phyloP scores from a whole-genome alignment of 2,888 invertebrate genomes.

The Hyposoter didymator region DNA sequence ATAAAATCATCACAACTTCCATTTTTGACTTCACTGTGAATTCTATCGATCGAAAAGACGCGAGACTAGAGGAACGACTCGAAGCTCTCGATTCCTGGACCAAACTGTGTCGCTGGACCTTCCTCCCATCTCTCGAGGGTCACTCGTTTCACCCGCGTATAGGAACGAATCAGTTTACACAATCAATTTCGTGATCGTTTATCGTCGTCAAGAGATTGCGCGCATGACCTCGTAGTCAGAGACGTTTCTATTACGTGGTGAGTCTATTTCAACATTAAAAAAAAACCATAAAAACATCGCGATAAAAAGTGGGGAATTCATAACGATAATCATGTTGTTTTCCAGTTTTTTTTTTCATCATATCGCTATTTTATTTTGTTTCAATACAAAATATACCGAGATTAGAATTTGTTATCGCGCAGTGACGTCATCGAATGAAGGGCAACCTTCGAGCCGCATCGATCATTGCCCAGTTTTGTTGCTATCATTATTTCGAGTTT shows the following conservation, averaged over 20 bases:
- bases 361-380: not conserved
- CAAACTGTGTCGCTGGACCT: not conserved
- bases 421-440: not conserved
- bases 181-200: not conserved
- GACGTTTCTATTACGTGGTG: no score
- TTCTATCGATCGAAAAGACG: not conserved
- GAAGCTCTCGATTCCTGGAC: not conserved
- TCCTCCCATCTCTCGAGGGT: not conserved
- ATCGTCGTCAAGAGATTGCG: not conserved
- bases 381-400: not conserved
- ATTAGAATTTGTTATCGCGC: not conserved
- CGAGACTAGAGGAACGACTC: not conserved
- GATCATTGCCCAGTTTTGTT: not conserved
- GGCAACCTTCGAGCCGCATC: no score
- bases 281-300: not conserved
- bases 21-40: not conserved
- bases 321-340: conserved; percentile 16
- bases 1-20: conserved; percentile 7
- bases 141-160: not conserved
- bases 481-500: not conserved
- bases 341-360: no score
- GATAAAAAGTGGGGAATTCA: conserved; percentile 29
- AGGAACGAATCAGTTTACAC: not conserved
- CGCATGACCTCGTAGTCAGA: no score
- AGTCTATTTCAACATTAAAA: not conserved